Evolutionary conservation across 1,140 invertebrate species (phyloP).

Genomic region (Elymnias hypermnestra): DNA sequence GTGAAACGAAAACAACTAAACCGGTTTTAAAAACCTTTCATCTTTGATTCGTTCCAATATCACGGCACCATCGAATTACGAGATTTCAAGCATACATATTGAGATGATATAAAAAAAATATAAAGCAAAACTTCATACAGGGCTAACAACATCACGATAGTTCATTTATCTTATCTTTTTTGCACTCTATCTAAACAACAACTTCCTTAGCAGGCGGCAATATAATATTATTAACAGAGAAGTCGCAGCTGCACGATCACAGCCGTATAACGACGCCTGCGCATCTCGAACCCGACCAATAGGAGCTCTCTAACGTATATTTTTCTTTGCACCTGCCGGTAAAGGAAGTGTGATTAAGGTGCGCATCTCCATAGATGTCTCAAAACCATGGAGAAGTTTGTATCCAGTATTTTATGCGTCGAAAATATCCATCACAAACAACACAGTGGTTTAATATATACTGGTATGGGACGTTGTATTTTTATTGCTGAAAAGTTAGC

Average conservation of each 20-base stretch:
- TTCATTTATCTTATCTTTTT: constrained; percentile 30
- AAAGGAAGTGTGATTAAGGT: constrained; percentile 48
- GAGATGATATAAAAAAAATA: no score
- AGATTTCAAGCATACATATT: no score
- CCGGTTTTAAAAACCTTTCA: no score
- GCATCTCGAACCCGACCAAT: constrained; percentile 46
- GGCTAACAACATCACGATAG: neutral
- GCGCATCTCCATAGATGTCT: constrained; percentile 13
- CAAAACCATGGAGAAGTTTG: neutral
- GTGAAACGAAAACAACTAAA: no score
- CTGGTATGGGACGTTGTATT: no score
- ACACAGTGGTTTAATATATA: no score
- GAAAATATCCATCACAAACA: no score
- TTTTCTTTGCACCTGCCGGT: constrained; percentile 53
- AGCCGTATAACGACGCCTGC: constrained; percentile 46
- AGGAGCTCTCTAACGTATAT: constrained; percentile 24
- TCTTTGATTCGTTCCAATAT: no score
- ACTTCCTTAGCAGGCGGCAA: constrained; percentile 42
- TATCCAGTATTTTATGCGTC: neutral
- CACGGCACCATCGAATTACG: no score
- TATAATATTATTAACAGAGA: constrained; percentile 18
- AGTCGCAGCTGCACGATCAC: constrained; percentile 42
- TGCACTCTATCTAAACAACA: constrained; percentile 36
- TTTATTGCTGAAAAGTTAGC: no score
- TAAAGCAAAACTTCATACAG: neutral